These are phyloP conservation scores for Hydropotes inermis DNA, from an alignment of 2,113 vertebrate species.

Conservation along the genomic window DNA sequence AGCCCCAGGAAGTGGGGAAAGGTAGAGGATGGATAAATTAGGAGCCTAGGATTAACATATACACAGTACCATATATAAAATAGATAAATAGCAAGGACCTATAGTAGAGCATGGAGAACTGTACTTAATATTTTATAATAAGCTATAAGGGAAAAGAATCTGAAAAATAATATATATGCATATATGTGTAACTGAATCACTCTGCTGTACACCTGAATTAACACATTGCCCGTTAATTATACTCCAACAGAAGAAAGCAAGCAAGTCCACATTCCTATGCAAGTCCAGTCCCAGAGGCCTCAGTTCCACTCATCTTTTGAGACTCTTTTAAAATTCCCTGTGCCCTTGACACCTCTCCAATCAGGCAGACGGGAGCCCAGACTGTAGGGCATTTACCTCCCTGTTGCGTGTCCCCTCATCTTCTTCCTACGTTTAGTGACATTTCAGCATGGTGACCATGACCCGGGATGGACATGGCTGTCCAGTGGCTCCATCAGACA, in stretches of 20 bases:
- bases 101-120: background rate
- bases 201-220: background rate
- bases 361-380: too few species aligned
- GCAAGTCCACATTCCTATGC: background rate
- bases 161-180: background rate
- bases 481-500: background rate
- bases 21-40: background rate
- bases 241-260: background rate
- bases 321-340: background rate
- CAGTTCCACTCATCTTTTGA: background rate
- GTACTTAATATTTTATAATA: background rate
- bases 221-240: background rate
- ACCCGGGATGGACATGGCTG: fast-evolving
- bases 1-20: fast-evolving
- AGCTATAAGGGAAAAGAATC: background rate
- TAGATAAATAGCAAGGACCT: background rate
- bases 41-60: background rate
- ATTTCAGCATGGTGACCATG: fast-evolving
- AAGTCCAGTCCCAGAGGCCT: background rate
- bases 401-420: too few species aligned
- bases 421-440: background rate
- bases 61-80: background rate
- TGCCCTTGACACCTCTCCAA: background rate
- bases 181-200: background rate
- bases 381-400: fast-evolving